Conservation (phyloP, 2,797 vertebrate species). For the Sebastes iracundus region DNA sequence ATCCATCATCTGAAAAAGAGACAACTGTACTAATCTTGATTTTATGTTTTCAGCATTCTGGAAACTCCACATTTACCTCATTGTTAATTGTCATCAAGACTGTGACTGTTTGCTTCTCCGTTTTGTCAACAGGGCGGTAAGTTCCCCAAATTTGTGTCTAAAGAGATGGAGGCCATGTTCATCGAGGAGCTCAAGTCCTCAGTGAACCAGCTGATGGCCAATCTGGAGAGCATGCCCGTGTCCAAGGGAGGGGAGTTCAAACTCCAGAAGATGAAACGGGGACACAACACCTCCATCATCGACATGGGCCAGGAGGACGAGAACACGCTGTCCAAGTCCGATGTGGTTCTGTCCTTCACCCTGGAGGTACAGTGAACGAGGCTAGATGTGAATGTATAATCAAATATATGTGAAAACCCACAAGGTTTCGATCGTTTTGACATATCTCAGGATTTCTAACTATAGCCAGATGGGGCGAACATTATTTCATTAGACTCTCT, state of each 20-base stretch:
- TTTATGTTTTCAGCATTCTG: not conserved
- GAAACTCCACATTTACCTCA: not conserved
- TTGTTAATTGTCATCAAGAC: not conserved
- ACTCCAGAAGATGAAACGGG: constrained; percentile 96
- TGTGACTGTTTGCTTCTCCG: not conserved
- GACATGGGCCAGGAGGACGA: constrained; percentile 99
- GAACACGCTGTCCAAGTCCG: constrained; percentile 99
- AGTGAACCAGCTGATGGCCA: constrained; percentile 98
- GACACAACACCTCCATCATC: constrained; percentile 98
- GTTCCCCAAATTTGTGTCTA: constrained; percentile 97
- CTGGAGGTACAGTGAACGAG: constrained; percentile 86
- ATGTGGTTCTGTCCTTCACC: constrained; percentile 96
- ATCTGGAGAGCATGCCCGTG: constrained; percentile 98
- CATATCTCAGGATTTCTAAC: not conserved
- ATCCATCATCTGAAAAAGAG: not conserved
- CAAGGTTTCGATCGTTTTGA: not conserved
- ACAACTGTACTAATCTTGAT: not conserved
- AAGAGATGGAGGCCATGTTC: constrained; percentile 99
- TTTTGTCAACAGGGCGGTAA: constrained; percentile 89
- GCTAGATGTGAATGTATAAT: not conserved
- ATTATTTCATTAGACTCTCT: not conserved
- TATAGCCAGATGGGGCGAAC: not conserved
- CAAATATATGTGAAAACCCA: not conserved
- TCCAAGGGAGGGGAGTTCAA: constrained; percentile 99
- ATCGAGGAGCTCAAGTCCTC: constrained; percentile 98